Base-by-base conservation (phyloP, 2,797 vertebrate species). In the Microctenopoma stevenorrisi region DNA sequence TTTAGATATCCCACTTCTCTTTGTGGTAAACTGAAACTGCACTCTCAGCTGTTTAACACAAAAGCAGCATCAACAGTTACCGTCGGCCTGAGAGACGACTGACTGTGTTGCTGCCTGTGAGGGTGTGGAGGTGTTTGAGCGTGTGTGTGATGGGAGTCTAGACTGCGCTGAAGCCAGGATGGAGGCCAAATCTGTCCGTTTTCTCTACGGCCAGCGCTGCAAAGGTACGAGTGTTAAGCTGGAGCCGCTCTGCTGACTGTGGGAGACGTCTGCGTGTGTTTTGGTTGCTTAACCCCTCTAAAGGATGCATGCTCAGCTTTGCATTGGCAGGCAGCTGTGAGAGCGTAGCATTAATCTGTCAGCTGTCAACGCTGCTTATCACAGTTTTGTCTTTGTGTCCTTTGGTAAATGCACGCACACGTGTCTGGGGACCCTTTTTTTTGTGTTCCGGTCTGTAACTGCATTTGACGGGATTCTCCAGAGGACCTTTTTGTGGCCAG, bases 1-100 rank as follows among this genome's bases (percentile, higher is more conserved):
- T 88, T 89, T 85, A 88, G 83, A 92, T 86, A 89, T 92, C 81
- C 88, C 80, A 92, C 92, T 93, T 94, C 91, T 92, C 92, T 37
- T 83, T 93, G 87, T 90, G 86, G 83, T 76, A 62, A 82, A 67
- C 76, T 81, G 78, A 92, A 95, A 93, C 85, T 92, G 93, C 91
- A 58, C 87, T 79, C 92, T 94, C 92, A 92, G 92, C 93, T 89
- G 77, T 80, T 89, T 80, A 85, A 81, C 81, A 91, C 89, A 92
- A 86, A 88, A 64, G 74, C 79, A 78, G 82, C 78, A 74, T 85
- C 78, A 70, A 82, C 72, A 69, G 76, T 40, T 44, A 40, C 79
- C 70, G 83, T 54, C 48, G 46, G 80, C 74, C 60, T 14, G 72
- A 72, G 74, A 59, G 64, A 71, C 48, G 72, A 63, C 46, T 72